These are phyloP conservation scores for Synanthedon tipuliformis DNA, from an alignment of 2,888 invertebrate species.

Conservation along the genomic window DNA sequence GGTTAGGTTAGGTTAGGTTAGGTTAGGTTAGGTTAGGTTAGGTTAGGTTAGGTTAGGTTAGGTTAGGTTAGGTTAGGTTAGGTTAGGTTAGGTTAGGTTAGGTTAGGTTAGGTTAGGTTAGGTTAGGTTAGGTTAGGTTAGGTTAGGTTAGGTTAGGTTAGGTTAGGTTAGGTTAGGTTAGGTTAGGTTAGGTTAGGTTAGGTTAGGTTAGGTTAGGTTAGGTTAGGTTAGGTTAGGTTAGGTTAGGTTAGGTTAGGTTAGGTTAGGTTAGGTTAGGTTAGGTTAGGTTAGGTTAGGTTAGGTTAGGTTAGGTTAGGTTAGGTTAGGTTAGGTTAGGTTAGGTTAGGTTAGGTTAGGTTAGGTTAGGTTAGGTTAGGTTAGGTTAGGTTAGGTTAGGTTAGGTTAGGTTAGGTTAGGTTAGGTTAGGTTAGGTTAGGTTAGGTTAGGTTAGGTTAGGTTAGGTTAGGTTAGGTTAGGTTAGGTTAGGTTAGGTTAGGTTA, in stretches of 20 bases:
- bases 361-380: not conserved
- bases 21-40: not conserved
- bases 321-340: not conserved
- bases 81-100: not conserved
- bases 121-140: constrained; percentile 1
- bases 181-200: constrained; percentile 3
- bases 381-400: not conserved
- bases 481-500: constrained; percentile 6
- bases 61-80: not conserved
- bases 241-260: constrained; percentile 3
- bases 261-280: constrained; percentile 3
- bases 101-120: constrained; percentile 1
- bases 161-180: constrained; percentile 1
- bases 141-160: not conserved
- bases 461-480: constrained; percentile 9
- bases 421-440: constrained; percentile 8
- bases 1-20: constrained; percentile 6
- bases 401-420: not conserved
- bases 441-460: constrained; percentile 9
- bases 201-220: constrained; percentile 3
- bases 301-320: constrained; percentile 2
- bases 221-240: constrained; percentile 3
- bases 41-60: not conserved
- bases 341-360: not conserved
- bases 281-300: constrained; percentile 2